These are phyloP conservation scores for Tenodera sinensis DNA, from an alignment of 2,888 invertebrate species.

Conservation along the genomic window DNA sequence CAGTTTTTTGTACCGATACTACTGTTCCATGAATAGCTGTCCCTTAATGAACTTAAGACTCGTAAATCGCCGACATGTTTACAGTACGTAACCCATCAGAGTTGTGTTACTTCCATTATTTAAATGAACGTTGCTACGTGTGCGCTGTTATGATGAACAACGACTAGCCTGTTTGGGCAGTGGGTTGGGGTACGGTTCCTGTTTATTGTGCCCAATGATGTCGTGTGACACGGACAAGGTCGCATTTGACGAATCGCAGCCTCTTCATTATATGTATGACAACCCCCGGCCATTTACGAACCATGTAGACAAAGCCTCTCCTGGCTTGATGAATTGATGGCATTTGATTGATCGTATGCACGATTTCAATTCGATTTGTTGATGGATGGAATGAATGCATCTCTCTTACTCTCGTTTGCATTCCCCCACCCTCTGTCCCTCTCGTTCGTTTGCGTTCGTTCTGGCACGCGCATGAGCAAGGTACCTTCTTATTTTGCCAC, in stretches of 20 bases:
- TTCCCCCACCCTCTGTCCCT: not conserved
- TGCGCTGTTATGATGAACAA: not conserved
- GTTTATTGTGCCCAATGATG: not conserved
- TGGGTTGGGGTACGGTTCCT: not conserved
- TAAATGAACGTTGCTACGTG: not conserved
- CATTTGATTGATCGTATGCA: constrained; percentile 4
- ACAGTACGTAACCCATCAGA: not conserved
- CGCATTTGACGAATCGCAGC: not conserved
- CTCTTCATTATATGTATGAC: constrained; percentile 3
- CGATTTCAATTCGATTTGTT: constrained; percentile 10
- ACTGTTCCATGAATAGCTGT: not conserved
- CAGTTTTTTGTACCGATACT: not conserved
- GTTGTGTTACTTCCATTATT: constrained; percentile 8
- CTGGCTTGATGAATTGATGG: constrained; percentile 5
- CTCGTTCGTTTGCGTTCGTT: not conserved
- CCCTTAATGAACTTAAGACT: constrained; percentile 3
- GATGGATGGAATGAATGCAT: not conserved
- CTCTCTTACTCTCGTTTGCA: not conserved
- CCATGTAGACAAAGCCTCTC: not conserved
- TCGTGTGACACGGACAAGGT: constrained; percentile 3
- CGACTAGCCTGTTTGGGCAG: not conserved
- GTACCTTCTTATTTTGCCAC: not conserved
- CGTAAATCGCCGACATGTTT: constrained; percentile 1
- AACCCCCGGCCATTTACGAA: not conserved
- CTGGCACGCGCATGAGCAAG: not conserved